phyloP scores from a whole-genome alignment of 2,888 invertebrate genomes.

The Fragum fragum region DNA sequence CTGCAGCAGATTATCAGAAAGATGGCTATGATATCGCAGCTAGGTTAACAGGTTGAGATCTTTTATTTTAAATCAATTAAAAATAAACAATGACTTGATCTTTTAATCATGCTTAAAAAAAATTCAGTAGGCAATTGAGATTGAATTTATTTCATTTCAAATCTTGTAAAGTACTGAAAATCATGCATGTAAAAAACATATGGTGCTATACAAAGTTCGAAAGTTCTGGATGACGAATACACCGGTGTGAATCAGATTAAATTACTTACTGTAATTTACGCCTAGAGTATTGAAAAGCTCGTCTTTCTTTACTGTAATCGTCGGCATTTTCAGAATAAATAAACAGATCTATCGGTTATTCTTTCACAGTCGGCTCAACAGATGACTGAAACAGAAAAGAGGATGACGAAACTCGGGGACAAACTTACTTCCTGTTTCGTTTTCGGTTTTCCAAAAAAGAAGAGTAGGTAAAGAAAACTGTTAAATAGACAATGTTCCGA shows the following conservation, averaged over 20 bases:
- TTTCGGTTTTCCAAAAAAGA: background rate
- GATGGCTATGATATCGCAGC: too few relatives aligned
- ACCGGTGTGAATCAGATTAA: background rate
- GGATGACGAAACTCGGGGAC: conserved; percentile 23
- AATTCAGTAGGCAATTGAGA: too few relatives aligned
- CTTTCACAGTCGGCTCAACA: background rate
- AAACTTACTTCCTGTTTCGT: background rate
- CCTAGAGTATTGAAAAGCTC: conserved; percentile 57
- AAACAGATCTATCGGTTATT: background rate
- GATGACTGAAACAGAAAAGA: background rate
- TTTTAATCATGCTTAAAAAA: too few relatives aligned
- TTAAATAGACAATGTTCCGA: background rate
- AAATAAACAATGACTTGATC: too few relatives aligned
- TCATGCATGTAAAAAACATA: too few relatives aligned
- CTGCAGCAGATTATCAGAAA: too few relatives aligned
- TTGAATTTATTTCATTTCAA: too few relatives aligned
- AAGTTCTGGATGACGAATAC: background rate
- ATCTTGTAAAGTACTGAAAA: too few relatives aligned
- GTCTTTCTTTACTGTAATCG: conserved; percentile 56
- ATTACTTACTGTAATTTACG: conserved; percentile 61
- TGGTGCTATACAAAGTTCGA: background rate
- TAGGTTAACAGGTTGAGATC: too few relatives aligned
- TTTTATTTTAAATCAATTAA: too few relatives aligned
- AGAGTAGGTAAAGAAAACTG: background rate
- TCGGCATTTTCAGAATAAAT: conserved; percentile 50